Conservation (phyloP, 2,888 invertebrate genomes). For the Cataglyphis albicans region DNA sequence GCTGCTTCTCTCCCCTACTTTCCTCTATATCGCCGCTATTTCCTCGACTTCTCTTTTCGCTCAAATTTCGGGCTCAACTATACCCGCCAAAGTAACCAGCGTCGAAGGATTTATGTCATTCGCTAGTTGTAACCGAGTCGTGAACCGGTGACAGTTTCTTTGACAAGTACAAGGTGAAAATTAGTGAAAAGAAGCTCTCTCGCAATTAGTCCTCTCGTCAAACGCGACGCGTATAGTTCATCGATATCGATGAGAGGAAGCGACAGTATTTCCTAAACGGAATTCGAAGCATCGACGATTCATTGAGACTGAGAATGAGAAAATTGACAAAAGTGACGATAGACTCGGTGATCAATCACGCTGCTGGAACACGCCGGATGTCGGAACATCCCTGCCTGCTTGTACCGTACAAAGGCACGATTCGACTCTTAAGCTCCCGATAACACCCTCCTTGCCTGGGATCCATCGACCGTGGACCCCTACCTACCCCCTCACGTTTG, state of each 20-base stretch:
- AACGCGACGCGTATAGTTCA: neutral
- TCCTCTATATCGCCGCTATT: slow-evolving; percentile 33
- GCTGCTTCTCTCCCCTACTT: slow-evolving; percentile 77
- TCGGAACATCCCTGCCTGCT: slow-evolving; percentile 44
- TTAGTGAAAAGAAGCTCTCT: neutral
- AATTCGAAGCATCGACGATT: neutral
- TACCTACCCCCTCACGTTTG: slow-evolving; percentile 63
- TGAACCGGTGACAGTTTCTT: neutral
- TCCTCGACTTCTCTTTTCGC: slow-evolving; percentile 56
- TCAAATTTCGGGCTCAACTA: slow-evolving; percentile 81
- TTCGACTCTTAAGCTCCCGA: slow-evolving; percentile 64
- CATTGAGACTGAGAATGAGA: slow-evolving; percentile 16
- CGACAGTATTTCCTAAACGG: neutral
- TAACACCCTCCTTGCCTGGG: slow-evolving; percentile 58
- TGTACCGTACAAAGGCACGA: slow-evolving; percentile 51
- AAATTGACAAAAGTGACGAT: slow-evolving; percentile 71
- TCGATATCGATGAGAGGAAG: neutral
- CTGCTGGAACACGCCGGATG: slow-evolving; percentile 47
- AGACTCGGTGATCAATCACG: slow-evolving; percentile 70
- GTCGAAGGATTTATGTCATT: slow-evolving; percentile 64
- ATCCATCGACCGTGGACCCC: slow-evolving; percentile 60
- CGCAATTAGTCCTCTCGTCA: neutral
- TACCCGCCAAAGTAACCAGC: slow-evolving; percentile 83
- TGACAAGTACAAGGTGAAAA: neutral
- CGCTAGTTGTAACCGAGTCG: neutral